These are phyloP conservation scores for Stigmatopora argus DNA, from an alignment of 2,113 vertebrate species.

Conservation along the genomic window DNA sequence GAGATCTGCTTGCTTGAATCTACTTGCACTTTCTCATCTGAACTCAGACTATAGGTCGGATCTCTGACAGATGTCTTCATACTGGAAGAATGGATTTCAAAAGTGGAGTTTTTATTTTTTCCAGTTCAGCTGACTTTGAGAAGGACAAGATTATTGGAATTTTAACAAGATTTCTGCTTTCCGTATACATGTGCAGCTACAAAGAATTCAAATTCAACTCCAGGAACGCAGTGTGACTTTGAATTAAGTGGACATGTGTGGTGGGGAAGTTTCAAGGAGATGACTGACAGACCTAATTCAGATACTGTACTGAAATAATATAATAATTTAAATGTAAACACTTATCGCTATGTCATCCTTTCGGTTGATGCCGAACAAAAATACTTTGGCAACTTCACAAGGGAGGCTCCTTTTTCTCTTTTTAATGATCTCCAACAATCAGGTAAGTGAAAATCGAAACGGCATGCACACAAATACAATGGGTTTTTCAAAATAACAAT, in stretches of 20 bases:
- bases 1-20: conserved; percentile 48
- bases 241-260: not conserved
- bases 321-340: conserved; percentile 43
- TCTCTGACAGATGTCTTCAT: conserved; percentile 11
- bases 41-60: conserved; percentile 22
- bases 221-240: not conserved
- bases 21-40: conserved; percentile 48
- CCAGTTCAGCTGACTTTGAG: not conserved
- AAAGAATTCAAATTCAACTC: not conserved
- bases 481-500: no score
- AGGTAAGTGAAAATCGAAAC: conserved; percentile 47
- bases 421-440: conserved; percentile 25
- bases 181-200: not conserved
- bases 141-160: not conserved
- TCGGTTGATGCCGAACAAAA: conserved; percentile 32
- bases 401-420: conserved; percentile 38
- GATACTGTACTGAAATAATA: conserved; percentile 9
- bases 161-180: not conserved
- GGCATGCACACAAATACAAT: not conserved
- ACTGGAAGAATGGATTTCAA: conserved; percentile 2
- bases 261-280: conserved; percentile 1
- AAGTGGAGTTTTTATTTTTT: not conserved
- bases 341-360: conserved; percentile 44
- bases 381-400: conserved; percentile 13
- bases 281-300: conserved; percentile 14